These are phyloP conservation scores for Argyrosomus regius DNA, from an alignment of 2,797 vertebrate genomes.

Conservation along the genomic window DNA sequence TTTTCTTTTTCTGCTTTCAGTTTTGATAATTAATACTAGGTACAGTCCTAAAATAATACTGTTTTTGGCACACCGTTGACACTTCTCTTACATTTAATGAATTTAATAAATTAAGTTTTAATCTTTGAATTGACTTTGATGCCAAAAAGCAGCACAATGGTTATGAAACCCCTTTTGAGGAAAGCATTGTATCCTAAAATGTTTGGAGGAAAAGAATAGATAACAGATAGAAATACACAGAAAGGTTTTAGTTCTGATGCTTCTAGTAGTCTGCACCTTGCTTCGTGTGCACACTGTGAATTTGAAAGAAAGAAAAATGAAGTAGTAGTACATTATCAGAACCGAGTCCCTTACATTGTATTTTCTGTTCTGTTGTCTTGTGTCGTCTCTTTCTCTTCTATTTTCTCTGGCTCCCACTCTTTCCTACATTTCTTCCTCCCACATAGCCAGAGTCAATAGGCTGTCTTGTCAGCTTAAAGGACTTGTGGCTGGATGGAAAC, in stretches of 20 bases:
- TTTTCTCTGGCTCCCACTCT: conserved; percentile 32
- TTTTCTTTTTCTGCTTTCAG: background rate
- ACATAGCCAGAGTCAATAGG: conserved; percentile 97
- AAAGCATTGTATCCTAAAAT: background rate
- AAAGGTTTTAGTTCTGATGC: background rate
- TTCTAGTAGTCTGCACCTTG: background rate
- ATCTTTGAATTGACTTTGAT: background rate
- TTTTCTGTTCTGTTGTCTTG: conserved; percentile 24
- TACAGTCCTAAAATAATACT: background rate
- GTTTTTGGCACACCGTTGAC: background rate
- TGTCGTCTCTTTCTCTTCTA: conserved; percentile 28
- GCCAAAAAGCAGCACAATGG: too few species aligned
- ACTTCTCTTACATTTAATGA: background rate
- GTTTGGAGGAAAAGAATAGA: background rate
- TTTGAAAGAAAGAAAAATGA: conserved; percentile 1
- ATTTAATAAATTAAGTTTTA: background rate
- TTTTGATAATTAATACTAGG: background rate
- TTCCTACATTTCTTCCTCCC: conserved; percentile 56
- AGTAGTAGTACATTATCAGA: background rate
- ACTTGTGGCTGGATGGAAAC: conserved; percentile 99
- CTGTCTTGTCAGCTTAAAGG: conserved; percentile 94
- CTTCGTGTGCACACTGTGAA: background rate
- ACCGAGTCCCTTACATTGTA: conserved; percentile 10
- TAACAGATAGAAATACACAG: background rate
- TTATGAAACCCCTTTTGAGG: too few species aligned